phyloP scores from a whole-genome alignment of 2,888 invertebrate species.

The Lymantria dispar region DNA sequence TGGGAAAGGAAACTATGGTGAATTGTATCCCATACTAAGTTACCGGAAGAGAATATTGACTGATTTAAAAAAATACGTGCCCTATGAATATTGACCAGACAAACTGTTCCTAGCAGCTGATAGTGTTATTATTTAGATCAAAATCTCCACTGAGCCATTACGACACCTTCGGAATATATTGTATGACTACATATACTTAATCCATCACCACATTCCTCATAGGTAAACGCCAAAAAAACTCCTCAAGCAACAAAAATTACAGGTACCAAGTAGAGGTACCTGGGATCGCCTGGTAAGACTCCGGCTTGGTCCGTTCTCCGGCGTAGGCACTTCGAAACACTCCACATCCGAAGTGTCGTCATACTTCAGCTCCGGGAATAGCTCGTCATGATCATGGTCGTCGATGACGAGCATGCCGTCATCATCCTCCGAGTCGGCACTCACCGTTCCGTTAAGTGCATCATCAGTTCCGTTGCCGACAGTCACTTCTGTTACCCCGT shows the following conservation, averaged over 20 bases:
- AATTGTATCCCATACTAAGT: too few species aligned
- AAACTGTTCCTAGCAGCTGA: too few species aligned
- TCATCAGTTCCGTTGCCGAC: constrained; percentile 36
- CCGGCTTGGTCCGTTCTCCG: constrained; percentile 52
- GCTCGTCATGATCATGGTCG: constrained; percentile 62
- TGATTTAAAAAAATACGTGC: too few species aligned
- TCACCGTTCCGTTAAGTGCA: constrained; percentile 51
- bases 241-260: constrained; percentile 9
- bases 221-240: too few species aligned
- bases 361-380: constrained; percentile 76
- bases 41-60: too few species aligned
- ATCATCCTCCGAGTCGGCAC: constrained; percentile 53
- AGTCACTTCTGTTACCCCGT: constrained; percentile 42
- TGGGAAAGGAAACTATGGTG: too few species aligned
- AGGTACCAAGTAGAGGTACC: constrained; percentile 50
- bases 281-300: constrained; percentile 72
- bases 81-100: too few species aligned
- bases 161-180: too few species aligned
- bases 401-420: constrained; percentile 52
- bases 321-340: constrained; percentile 52
- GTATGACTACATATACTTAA: too few species aligned
- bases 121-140: too few species aligned
- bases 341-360: constrained; percentile 68
- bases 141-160: too few species aligned
- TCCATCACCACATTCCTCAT: too few species aligned